These are phyloP conservation scores for Scaptomyza montana DNA, from an alignment of 1,140 invertebrate genomes.

Conservation along the genomic window DNA sequence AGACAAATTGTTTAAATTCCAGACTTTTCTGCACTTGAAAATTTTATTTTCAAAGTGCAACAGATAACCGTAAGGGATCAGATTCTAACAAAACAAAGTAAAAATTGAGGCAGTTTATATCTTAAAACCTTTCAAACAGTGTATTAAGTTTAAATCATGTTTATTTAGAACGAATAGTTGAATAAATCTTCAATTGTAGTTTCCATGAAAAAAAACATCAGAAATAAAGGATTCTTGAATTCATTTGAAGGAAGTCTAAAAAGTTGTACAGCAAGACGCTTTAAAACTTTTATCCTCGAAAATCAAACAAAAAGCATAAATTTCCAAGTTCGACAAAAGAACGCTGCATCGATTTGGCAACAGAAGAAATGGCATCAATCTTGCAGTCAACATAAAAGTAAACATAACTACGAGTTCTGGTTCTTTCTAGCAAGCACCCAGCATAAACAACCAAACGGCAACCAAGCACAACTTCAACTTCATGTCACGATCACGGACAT, in stretches of 20 bases:
- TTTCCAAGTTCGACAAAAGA: neutral
- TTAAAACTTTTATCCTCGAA: neutral
- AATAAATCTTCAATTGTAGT: too few species aligned
- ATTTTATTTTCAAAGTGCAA: neutral
- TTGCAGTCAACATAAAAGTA: neutral
- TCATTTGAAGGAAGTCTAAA: too few species aligned
- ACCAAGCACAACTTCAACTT: constrained; percentile 27
- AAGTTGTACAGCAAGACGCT: too few species aligned
- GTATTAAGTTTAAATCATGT: too few species aligned
- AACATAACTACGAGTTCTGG: constrained; percentile 10
- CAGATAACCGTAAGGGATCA: too few species aligned
- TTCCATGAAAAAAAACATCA: too few species aligned
- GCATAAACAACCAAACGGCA: constrained; percentile 4
- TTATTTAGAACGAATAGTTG: too few species aligned
- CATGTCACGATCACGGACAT: constrained; percentile 45
- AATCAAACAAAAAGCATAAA: neutral
- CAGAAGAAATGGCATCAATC: neutral
- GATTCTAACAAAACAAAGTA: too few species aligned
- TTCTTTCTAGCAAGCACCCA: constrained; percentile 19
- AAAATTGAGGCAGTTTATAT: too few species aligned
- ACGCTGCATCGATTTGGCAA: too few species aligned
- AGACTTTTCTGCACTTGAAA: neutral
- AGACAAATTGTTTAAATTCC: constrained; percentile 13
- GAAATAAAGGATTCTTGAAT: too few species aligned
- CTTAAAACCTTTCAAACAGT: too few species aligned